These are phyloP conservation scores for Atlantisia rogersi DNA, from an alignment of 2,113 vertebrate genomes.

Conservation along the genomic window DNA sequence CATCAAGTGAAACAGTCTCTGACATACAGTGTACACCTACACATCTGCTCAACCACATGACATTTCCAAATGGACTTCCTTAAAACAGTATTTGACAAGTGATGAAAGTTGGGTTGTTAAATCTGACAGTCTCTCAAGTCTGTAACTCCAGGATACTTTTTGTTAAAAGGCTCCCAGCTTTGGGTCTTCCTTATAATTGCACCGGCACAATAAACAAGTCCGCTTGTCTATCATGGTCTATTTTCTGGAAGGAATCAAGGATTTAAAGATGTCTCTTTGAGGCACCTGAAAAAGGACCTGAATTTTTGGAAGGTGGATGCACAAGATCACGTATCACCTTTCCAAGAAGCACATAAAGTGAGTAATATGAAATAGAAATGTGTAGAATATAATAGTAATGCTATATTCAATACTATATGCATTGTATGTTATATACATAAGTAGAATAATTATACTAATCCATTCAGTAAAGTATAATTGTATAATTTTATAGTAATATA, in stretches of 20 bases:
- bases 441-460: neutral
- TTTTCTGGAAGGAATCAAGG: neutral
- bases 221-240: neutral
- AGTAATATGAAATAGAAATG: neutral
- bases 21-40: neutral
- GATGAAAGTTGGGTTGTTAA: constrained; percentile 2
- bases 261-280: neutral
- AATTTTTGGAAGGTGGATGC: neutral
- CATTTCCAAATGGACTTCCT: constrained; percentile 17
- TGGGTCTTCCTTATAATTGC: neutral
- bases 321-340: neutral
- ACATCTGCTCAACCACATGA: neutral
- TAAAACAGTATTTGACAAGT: constrained; percentile 39
- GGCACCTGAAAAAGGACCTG: neutral
- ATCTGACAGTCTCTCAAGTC: constrained; percentile 1
- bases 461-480: neutral
- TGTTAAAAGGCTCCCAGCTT: neutral
- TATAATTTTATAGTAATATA: neutral
- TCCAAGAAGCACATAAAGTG: neutral
- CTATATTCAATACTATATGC: neutral
- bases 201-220: neutral
- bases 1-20: neutral
- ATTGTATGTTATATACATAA: neutral
- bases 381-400: neutral
- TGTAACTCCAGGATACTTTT: neutral